A percentile compares a stretch with the other conserved stretches of the same genome.
These are phyloP conservation scores for Barbus barbus DNA, from an alignment of 2,113 vertebrate genomes.

Conservation along the genomic window DNA sequence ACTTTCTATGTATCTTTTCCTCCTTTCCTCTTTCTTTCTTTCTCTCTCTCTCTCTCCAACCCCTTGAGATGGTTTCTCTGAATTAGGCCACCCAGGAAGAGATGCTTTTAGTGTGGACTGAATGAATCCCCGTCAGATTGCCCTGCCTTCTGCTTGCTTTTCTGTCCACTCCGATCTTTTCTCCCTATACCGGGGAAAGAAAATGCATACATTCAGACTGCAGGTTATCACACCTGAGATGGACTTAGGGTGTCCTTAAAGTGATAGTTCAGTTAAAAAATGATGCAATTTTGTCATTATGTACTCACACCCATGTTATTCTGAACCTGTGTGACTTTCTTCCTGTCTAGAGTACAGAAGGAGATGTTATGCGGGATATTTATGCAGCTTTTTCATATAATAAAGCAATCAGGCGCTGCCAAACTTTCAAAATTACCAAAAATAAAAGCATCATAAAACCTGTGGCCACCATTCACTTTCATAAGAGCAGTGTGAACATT, in stretches of 20 bases:
- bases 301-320: not conserved
- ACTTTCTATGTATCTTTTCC: not conserved
- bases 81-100: constrained; percentile 50
- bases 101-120: constrained; percentile 49
- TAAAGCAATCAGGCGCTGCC: not conserved
- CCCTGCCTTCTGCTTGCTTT: constrained; percentile 3
- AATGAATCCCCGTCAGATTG: constrained; percentile 39
- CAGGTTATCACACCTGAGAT: not conserved
- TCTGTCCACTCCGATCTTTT: not conserved
- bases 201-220: not conserved
- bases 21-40: constrained; percentile 25
- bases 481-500: no score
- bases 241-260: not conserved
- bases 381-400: not conserved
- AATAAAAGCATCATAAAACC: no score
- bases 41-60: not conserved
- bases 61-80: constrained; percentile 12
- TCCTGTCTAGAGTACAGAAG: not conserved
- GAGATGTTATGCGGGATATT: not conserved
- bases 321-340: not conserved
- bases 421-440: not conserved
- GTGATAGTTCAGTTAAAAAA: not conserved
- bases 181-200: not conserved
- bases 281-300: not conserved
- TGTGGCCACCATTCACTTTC: no score